Percentiles rank a stretch among this genome's conserved stretches.
phyloP scores from a whole-genome alignment of 2,113 vertebrate species.

The Mungos mungo region DNA sequence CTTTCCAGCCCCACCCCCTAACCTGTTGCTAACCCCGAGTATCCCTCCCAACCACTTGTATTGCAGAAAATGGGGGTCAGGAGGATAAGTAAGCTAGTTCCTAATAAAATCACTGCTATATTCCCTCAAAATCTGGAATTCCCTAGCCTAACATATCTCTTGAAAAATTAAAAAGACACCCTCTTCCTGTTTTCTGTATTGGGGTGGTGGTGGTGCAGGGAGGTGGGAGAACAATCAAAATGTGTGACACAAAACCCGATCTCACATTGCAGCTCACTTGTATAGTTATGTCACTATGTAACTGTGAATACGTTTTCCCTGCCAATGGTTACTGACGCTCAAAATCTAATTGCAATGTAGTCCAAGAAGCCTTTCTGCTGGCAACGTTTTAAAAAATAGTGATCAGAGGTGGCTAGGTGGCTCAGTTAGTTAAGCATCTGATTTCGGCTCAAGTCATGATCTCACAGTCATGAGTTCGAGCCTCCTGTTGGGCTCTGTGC shows the following conservation, averaged over 20 bases:
- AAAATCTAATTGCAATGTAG: background rate
- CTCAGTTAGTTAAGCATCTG: no score
- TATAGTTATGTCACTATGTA: background rate
- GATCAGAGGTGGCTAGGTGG: no score
- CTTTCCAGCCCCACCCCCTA: no score
- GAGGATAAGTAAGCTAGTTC: background rate
- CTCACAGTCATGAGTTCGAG: no score
- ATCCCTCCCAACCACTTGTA: background rate
- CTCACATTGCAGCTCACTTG: background rate
- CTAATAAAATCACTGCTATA: background rate
- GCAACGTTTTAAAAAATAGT: background rate
- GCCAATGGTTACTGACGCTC: background rate
- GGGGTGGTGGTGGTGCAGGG: no score
- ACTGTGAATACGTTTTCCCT: background rate
- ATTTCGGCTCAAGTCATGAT: no score
- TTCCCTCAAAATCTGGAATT: background rate
- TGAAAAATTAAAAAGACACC: background rate
- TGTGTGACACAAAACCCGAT: background rate
- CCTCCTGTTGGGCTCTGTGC: no score
- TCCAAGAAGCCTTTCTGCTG: background rate
- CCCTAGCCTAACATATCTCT: background rate
- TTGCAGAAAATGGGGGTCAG: background rate
- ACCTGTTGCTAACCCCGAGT: rapidly evolving
- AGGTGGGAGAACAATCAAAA: background rate
- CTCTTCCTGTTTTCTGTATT: background rate